Evolutionary conservation across 1,140 invertebrate species (phyloP).

Genomic region (Conus betulinus): DNA sequence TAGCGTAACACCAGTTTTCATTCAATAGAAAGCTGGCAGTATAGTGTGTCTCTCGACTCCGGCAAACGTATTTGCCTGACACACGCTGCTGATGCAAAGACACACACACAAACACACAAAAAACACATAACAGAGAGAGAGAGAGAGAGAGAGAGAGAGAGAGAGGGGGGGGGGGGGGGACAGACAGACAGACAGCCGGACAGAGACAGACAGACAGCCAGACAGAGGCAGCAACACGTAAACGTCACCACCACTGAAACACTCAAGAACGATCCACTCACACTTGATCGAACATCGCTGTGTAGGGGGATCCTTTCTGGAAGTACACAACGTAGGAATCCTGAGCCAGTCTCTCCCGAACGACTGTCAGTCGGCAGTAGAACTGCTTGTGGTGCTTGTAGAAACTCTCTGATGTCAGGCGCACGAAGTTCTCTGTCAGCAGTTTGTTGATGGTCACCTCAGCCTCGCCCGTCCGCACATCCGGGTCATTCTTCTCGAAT

Average conservation of each 20-base stretch:
- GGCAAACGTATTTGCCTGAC: too few species aligned
- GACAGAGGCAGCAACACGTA: too few species aligned
- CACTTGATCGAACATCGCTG: neutral
- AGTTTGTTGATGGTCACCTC: neutral
- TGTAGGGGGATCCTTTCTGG: slow-evolving; percentile 21
- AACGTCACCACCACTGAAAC: neutral
- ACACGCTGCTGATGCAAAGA: too few species aligned
- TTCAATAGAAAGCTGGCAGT: too few species aligned
- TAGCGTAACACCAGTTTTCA: too few species aligned
- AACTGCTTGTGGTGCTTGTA: neutral
- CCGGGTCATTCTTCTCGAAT: neutral
- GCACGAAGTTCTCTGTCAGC: neutral
- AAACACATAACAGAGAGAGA: too few species aligned
- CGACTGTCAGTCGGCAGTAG: neutral
- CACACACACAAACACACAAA: too few species aligned
- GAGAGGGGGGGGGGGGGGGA: too few species aligned
- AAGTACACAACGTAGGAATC: neutral
- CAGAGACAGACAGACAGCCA: too few species aligned
- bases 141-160: neutral
- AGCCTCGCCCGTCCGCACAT: neutral
- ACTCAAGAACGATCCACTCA: neutral
- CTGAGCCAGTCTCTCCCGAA: neutral
- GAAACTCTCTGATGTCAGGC: neutral
- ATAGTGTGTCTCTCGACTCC: too few species aligned
- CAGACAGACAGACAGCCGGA: too few species aligned